Evolutionary conservation across 1,140 invertebrate species (phyloP).

Genomic region (Drosophila yakuba): DNA sequence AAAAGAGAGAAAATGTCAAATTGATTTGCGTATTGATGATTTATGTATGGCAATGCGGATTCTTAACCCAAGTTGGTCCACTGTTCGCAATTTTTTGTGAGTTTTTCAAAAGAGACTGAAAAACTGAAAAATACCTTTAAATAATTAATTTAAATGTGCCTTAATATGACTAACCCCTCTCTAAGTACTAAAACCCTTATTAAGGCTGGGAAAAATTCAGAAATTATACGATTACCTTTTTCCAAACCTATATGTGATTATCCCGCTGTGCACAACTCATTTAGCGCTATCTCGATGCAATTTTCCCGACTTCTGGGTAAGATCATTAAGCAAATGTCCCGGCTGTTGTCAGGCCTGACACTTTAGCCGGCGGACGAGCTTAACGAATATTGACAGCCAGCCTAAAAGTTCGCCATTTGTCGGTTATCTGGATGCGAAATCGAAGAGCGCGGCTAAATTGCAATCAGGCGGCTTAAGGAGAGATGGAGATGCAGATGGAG

Average conservation of each 20-base stretch:
- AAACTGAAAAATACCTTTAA: background rate
- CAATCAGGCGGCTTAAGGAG: conserved; percentile 12
- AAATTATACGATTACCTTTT: too few species aligned
- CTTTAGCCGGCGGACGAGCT: conserved; percentile 78
- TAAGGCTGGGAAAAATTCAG: too few species aligned
- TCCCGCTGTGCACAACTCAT: conserved; percentile 44
- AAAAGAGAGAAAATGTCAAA: conserved; percentile 72
- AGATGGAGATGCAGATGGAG: background rate
- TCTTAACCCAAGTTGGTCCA: conserved; percentile 10
- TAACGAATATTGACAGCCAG: conserved; percentile 81
- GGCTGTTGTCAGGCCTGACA: conserved; percentile 81
- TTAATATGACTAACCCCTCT: too few species aligned
- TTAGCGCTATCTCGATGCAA: conserved; percentile 40
- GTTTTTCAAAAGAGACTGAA: too few species aligned
- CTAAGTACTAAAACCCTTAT: too few species aligned
- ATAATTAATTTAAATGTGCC: too few species aligned
- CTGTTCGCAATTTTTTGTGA: background rate
- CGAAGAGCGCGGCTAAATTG: background rate
- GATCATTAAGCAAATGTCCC: conserved; percentile 81
- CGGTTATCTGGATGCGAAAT: conserved; percentile 9
- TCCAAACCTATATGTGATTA: background rate
- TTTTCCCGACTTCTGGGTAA: conserved; percentile 47
- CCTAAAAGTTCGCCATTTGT: conserved; percentile 79
- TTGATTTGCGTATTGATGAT: conserved; percentile 75
- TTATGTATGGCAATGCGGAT: conserved; percentile 50